A percentile compares a stretch with the other conserved stretches of the same genome.
These are phyloP conservation scores for Pituophis catenifer DNA, from an alignment of 2,113 vertebrate genomes.

Conservation along the genomic window DNA sequence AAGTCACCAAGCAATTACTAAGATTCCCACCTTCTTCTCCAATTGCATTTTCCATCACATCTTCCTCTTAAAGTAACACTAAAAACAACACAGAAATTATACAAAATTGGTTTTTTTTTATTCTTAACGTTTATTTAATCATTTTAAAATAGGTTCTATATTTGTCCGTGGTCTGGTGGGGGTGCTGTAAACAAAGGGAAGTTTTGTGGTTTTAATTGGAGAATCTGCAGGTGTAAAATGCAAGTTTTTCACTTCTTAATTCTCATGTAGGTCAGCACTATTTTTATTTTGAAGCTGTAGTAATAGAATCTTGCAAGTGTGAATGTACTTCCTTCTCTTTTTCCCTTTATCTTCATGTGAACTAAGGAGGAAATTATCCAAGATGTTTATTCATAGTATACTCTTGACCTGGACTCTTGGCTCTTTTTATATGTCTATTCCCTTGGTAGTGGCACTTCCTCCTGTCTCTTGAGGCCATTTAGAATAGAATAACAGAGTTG, in stretches of 20 bases:
- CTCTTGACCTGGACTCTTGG: not conserved
- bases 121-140: not conserved
- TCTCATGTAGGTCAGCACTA: not conserved
- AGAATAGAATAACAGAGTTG: too few species aligned
- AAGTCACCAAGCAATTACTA: not conserved
- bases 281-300: not conserved
- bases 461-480: not conserved
- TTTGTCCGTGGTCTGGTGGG: not conserved
- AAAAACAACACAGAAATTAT: not conserved
- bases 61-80: not conserved
- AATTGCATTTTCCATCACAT: not conserved
- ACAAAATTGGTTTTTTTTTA: not conserved
- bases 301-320: not conserved
- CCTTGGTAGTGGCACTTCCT: not conserved
- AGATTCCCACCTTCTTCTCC: not conserved
- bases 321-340: not conserved
- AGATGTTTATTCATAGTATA: not conserved
- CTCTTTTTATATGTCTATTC: not conserved
- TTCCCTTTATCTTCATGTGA: not conserved
- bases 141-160: not conserved
- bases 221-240: not conserved
- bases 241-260: not conserved
- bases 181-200: not conserved
- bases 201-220: not conserved
- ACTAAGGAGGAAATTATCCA: not conserved